Evolutionary conservation across 2,113 vertebrate genomes (phyloP).

Genomic region (Dasyprocta punctata): DNA sequence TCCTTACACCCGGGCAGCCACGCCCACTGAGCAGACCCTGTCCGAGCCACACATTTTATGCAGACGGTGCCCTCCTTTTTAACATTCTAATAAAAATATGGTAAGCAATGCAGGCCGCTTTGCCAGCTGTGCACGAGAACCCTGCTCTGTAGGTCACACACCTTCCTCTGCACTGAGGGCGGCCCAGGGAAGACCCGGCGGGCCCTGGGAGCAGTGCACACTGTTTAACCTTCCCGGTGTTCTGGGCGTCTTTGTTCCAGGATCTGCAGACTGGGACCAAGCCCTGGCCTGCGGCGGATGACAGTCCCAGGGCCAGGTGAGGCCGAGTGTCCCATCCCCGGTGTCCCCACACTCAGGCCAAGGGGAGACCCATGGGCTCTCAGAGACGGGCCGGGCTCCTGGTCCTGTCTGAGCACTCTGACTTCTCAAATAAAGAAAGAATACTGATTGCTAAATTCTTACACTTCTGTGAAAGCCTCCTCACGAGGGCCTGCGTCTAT

Average conservation of each 20-base stretch:
- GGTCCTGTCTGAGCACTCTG: neutral
- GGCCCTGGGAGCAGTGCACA: neutral
- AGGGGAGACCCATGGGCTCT: neutral
- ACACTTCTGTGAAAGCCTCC: neutral
- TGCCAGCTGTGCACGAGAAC: neutral
- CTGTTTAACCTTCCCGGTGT: neutral
- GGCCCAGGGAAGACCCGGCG: neutral
- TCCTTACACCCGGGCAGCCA: neutral
- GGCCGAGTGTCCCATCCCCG: neutral
- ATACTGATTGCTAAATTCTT: slow-evolving; percentile 10
- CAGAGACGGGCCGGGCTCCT: neutral
- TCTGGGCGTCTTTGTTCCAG: too few relatives aligned
- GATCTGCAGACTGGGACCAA: neutral
- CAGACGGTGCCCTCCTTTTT: neutral
- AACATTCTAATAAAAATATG: neutral
- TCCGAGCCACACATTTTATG: too few relatives aligned
- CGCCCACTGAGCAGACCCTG: neutral
- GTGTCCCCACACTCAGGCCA: neutral
- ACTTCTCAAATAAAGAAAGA: slow-evolving; percentile 16
- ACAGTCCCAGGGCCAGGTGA: neutral
- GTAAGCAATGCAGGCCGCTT: neutral
- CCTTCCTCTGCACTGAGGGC: neutral
- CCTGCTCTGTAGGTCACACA: neutral
- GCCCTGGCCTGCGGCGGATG: neutral
- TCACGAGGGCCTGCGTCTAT: neutral